phyloP scores from a whole-genome alignment of 2,797 vertebrate genomes.

The Borostomias antarcticus region DNA sequence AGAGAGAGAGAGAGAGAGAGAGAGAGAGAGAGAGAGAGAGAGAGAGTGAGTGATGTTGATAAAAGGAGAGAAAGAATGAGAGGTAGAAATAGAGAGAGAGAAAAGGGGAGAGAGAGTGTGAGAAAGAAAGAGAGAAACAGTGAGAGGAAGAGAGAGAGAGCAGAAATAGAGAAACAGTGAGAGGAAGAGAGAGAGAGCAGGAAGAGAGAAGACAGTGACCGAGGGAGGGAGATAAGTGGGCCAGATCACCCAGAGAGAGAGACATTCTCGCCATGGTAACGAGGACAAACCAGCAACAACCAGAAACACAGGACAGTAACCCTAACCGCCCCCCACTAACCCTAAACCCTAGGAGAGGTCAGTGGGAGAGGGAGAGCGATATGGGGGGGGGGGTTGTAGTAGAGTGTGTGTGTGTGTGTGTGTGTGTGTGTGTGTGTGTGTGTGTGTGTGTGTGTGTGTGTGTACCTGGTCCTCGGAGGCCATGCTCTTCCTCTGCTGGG shows the following conservation, averaged over 20 bases:
- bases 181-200: neutral
- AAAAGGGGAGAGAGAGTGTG: neutral
- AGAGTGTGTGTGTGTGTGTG: neutral
- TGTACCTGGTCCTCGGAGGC: conserved; percentile 83
- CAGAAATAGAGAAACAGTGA: neutral
- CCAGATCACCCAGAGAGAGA: no score
- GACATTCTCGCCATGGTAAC: conserved; percentile 11
- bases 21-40: conserved; percentile 15
- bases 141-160: conserved; percentile 14
- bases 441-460: neutral
- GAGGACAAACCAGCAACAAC: conserved; percentile 47
- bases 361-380: neutral
- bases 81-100: conserved; percentile 10
- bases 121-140: neutral
- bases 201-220: neutral
- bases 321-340: no score
- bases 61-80: neutral
- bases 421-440: neutral
- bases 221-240: conserved; percentile 19
- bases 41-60: conserved; percentile 14
- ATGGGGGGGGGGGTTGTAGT: conserved; percentile 15
- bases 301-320: no score
- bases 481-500: conserved; percentile 95
- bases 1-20: conserved; percentile 1
- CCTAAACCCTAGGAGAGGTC: conserved; percentile 22